These are phyloP conservation scores for Actinostola sp. DNA, from an alignment of 92 coral and sea anemone genomes.

Conservation along the genomic window DNA sequence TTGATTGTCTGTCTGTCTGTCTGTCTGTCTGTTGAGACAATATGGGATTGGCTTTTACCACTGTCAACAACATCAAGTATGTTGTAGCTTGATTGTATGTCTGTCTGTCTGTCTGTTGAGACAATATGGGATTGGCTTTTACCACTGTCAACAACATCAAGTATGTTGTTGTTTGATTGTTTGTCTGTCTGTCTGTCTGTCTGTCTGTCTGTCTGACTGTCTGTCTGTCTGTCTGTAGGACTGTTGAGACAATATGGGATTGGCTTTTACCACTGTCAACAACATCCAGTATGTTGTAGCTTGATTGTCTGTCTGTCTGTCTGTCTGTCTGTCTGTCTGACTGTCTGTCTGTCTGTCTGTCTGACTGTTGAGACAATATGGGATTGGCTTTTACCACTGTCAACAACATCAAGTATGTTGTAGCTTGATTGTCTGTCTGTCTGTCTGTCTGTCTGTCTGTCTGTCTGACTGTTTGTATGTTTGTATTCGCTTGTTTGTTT, in stretches of 20 bases:
- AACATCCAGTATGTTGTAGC: constrained; percentile 29
- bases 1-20: background rate
- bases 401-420: too few relatives aligned
- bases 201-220: too few relatives aligned
- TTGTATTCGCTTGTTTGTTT: background rate
- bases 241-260: constrained; percentile 70
- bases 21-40: background rate
- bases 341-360: constrained; percentile 1
- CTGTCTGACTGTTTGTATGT: too few relatives aligned
- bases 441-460: too few relatives aligned
- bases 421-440: too few relatives aligned
- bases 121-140: constrained; percentile 55
- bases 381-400: too few relatives aligned
- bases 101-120: too few relatives aligned
- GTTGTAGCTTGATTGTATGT: too few relatives aligned
- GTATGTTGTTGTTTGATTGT: constrained; percentile 24
- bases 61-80: too few relatives aligned
- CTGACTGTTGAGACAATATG: too few relatives aligned
- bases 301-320: background rate
- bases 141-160: constrained; percentile 58
- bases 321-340: background rate
- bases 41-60: too few relatives aligned
- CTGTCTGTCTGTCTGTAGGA: background rate
- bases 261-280: constrained; percentile 58
- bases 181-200: background rate